phyloP scores from a whole-genome alignment of 2,113 vertebrate genomes.

The Peromyscus maniculatus region DNA sequence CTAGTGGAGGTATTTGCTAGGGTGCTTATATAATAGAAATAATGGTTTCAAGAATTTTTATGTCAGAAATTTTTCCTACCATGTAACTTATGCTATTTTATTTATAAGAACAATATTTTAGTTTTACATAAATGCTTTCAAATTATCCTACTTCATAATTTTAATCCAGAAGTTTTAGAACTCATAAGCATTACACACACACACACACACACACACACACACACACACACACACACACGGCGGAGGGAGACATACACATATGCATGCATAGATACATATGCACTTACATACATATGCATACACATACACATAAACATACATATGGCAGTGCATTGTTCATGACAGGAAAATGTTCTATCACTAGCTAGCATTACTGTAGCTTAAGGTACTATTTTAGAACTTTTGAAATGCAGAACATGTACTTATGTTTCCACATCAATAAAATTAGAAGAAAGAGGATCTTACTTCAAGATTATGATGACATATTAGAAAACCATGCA shows the following conservation, averaged over 20 bases:
- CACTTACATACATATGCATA: neutral
- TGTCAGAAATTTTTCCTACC: neutral
- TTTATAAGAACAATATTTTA: neutral
- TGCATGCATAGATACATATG: neutral
- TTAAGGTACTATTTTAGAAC: neutral
- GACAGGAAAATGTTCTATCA: neutral
- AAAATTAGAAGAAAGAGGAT: slow-evolving; percentile 39
- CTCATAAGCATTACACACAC: neutral
- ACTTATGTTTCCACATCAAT: neutral
- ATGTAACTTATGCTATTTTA: neutral
- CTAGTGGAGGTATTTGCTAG: neutral
- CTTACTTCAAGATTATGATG: slow-evolving; percentile 37
- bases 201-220: neutral
- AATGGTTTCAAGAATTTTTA: neutral
- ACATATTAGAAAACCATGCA: neutral
- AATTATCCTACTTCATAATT: neutral
- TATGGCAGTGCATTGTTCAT: neutral
- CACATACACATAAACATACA: neutral
- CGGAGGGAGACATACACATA: neutral
- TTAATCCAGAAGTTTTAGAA: slow-evolving; percentile 1
- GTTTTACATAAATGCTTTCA: slow-evolving; percentile 13
- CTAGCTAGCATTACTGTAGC: neutral
- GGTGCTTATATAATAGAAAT: neutral
- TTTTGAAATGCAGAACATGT: neutral
- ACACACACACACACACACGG: neutral